Base-by-base conservation (phyloP, 2,888 invertebrate genomes). In the Hanleya hanleyi region DNA sequence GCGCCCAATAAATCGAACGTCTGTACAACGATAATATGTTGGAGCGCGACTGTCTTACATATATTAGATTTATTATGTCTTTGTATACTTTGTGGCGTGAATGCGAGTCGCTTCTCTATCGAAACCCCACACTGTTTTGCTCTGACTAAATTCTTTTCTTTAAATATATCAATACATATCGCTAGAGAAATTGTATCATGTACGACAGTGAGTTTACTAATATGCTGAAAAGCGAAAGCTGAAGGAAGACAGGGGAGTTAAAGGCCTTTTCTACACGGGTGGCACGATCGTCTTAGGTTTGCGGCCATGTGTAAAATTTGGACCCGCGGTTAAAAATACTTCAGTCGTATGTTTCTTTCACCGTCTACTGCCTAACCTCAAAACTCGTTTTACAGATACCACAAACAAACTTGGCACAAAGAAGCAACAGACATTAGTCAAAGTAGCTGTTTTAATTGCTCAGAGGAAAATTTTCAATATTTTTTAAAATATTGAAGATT, bases 271-370 rank as follows among this genome's bases (percentile, higher is more conserved):
- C 29, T 22, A 29, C 57, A 29, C 32, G 26, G 4, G 22, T 12
- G 32, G 57, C 57, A 57, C 57, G 57, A 22, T 22, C 57, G 29
- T 57, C 29, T 15, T 29, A 26, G 29, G 57, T 57, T 57, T 57
- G 29, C 57, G 9, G 32, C 32, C 57, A 57, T 22, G 57, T 57
- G 57, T 57, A 18, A 57, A 57, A 57, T 57, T 18, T 57, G 22
- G 57, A 57, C 57, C 32, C 32, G 57, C 32, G 15, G 57, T 22
- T 57, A 57, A 29, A 57, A 57, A 57, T 57, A 57, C 57, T 26
- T 57, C 12, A 57, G 57, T 32, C 57, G 22, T 22, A 29, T 15
- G 22, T 29, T 15, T 29, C 57, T 15, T 57, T 26, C 57, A 29
- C 32, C 29, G 57, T 4, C 57, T 29, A 2, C 26, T 57, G 22